Base-by-base conservation (phyloP, 2,888 invertebrate species). In the Nebria salina region DNA sequence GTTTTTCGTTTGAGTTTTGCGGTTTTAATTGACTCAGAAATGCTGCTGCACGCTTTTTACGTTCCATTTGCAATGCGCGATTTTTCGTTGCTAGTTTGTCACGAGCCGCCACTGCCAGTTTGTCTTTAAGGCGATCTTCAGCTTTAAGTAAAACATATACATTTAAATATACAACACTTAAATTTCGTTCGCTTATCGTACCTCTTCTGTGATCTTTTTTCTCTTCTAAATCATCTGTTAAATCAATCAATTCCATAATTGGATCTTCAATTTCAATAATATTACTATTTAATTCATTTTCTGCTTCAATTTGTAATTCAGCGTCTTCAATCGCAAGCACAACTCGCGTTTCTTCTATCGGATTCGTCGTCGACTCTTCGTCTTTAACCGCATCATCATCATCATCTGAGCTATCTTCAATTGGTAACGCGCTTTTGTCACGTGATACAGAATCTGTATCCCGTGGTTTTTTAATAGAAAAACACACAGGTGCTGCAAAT, bases 391-490 rank as follows among this genome's bases (percentile, higher is more conserved):
- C 77, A 9, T 66, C 72, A 83, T 76, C 82, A 9, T 92, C 92
- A 15, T 94, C 94, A 9, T 93, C 94, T n/a, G 93, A 92, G 83
- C 95, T 95, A 25, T 93, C 93, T 85, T 95, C 95, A 84, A 95
- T 91, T 0, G 95, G 94, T 65, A 96, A 86, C 0, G 95, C 94
- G 77, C 94, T 95, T 87, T 94, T 95, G 77, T 89, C 88, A 3
- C 94, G 91, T 1, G 93, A 88, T 1, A 91, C 90, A 0, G 91
- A 89, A 82, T 95, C 76, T 2, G 72, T 96, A 81, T 95, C 42
- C 1, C 95, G 96, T 0, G 93, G 90, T 86, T 96, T 96, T 86
- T 94, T 95, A 68, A 96, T 96, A 0, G 96, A 96, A 87, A 96
- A 97, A 82, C 95, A 94, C 0, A 97, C 95, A 0, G 95, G 94